These are phyloP conservation scores for Drosophila kurseongensis DNA, from an alignment of 1,140 invertebrate genomes.

Conservation along the genomic window DNA sequence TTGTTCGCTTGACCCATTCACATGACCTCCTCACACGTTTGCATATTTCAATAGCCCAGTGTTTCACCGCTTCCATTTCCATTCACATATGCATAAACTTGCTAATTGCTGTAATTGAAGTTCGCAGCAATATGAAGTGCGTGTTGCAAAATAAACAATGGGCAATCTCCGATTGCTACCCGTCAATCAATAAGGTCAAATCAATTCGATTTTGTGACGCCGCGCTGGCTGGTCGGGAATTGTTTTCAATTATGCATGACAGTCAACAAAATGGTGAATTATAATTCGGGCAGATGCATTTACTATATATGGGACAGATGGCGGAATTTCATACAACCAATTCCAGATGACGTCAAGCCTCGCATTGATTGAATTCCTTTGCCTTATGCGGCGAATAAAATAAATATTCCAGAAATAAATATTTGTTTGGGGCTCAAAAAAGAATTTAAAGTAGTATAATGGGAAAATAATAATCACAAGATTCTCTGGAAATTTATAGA, in stretches of 20 bases:
- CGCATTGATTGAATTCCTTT: slow-evolving; percentile 39
- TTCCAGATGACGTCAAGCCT: slow-evolving; percentile 41
- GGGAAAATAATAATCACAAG: not conserved
- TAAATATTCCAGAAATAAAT: slow-evolving; percentile 27
- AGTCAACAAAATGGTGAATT: slow-evolving; percentile 47
- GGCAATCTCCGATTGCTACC: slow-evolving; percentile 38
- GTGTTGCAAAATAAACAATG: slow-evolving; percentile 42
- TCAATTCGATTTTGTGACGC: slow-evolving; percentile 62
- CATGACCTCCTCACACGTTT: slow-evolving; percentile 26
- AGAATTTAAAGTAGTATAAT: slow-evolving; percentile 11
- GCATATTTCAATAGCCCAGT: slow-evolving; percentile 40
- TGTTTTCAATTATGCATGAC: slow-evolving; percentile 73
- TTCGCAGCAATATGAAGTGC: slow-evolving; percentile 29
- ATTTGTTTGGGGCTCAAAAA: slow-evolving; percentile 5
- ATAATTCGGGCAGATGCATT: slow-evolving; percentile 33
- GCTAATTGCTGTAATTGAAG: slow-evolving; percentile 61
- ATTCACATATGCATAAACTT: slow-evolving; percentile 24
- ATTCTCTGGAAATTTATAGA: slow-evolving; percentile 2
- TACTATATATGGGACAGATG: slow-evolving; percentile 18
- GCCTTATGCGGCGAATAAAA: slow-evolving; percentile 18
- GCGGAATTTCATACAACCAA: slow-evolving; percentile 13
- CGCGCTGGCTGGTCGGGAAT: slow-evolving; percentile 49
- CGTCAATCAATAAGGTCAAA: slow-evolving; percentile 80
- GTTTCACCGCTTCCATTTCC: slow-evolving; percentile 24
- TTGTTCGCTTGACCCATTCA: slow-evolving; percentile 20